Evolutionary conservation across 2,113 vertebrate species (phyloP).

Genomic region (Oceanodroma tethys): DNA sequence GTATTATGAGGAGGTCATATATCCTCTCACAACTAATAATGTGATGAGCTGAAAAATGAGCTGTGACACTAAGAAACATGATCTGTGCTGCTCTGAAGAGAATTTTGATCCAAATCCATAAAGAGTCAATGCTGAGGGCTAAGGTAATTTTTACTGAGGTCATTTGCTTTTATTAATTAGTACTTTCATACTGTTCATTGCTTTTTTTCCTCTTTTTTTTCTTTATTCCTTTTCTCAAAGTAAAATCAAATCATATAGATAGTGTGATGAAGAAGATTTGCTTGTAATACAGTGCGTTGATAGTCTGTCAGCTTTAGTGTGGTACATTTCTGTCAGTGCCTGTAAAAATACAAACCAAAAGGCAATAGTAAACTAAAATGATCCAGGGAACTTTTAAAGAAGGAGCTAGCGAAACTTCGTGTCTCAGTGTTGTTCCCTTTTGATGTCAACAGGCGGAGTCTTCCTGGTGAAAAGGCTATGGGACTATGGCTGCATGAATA

Average conservation of each 20-base stretch:
- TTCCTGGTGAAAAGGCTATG: background rate
- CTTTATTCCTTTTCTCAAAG: background rate
- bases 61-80: background rate
- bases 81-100: background rate
- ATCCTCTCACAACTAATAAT: background rate
- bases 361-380: background rate
- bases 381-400: background rate
- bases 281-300: background rate
- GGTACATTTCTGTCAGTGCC: background rate
- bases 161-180: background rate
- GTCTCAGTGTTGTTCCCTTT: background rate
- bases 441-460: background rate
- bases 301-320: background rate
- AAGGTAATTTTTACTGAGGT: background rate
- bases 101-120: background rate
- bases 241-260: background rate
- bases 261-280: background rate
- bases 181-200: background rate
- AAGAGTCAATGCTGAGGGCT: background rate
- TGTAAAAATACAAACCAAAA: background rate
- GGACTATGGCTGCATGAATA: background rate
- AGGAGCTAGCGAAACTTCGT: accelerated
- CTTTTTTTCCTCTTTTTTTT: background rate
- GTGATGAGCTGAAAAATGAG: background rate
- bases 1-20: background rate